phyloP scores from a whole-genome alignment of 1,140 invertebrate genomes.

The Drosophila triauraria region DNA sequence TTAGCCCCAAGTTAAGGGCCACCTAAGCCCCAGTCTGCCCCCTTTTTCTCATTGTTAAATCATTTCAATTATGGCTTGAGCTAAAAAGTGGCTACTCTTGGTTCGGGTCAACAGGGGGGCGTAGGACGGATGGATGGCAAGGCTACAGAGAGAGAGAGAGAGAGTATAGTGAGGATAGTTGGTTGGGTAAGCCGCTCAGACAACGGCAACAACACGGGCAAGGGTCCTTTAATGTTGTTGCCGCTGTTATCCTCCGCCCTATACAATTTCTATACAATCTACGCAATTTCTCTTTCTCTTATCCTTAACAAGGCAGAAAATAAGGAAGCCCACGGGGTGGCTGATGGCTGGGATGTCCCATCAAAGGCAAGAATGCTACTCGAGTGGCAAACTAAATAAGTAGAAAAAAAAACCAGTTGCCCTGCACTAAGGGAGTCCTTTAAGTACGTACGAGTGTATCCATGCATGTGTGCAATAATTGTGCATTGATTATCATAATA shows the following conservation, averaged over 20 bases:
- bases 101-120: slow-evolving; percentile 31
- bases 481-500: slow-evolving; percentile 75
- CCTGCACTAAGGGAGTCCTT: slow-evolving; percentile 28
- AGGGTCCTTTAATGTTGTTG: slow-evolving; percentile 29
- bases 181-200: slow-evolving; percentile 35
- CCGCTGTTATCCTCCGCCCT: slow-evolving; percentile 9
- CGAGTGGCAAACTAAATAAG: slow-evolving; percentile 1
- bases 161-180: slow-evolving; percentile 14
- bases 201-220: slow-evolving; percentile 7
- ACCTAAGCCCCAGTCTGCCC: background rate
- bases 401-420: slow-evolving; percentile 15
- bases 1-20: background rate
- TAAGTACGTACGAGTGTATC: slow-evolving; percentile 14
- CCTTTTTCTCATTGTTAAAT: slow-evolving; percentile 33
- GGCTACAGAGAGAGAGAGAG: background rate
- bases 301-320: slow-evolving; percentile 32
- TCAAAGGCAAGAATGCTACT: slow-evolving; percentile 37
- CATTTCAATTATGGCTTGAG: slow-evolving; percentile 50
- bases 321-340: background rate
- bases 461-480: slow-evolving; percentile 56
- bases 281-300: slow-evolving; percentile 19
- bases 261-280: slow-evolving; percentile 33
- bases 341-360: background rate
- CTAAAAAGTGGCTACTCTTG: slow-evolving; percentile 36
- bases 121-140: background rate